Percentiles rank a stretch among this genome's conserved stretches.
These are phyloP conservation scores for Rutpela maculata DNA, from an alignment of 2,888 invertebrate species.

Conservation along the genomic window DNA sequence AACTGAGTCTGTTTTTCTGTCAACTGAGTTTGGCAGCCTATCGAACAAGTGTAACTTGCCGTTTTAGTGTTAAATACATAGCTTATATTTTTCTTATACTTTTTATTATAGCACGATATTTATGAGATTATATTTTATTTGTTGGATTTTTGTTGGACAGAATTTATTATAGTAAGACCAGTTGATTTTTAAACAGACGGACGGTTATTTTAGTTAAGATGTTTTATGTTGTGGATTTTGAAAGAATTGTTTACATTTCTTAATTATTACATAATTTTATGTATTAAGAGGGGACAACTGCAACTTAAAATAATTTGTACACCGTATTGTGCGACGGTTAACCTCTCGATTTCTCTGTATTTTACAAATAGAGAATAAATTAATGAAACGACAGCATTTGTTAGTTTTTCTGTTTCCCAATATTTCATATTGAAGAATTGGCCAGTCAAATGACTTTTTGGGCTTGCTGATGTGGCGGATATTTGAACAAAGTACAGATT, in stretches of 20 bases:
- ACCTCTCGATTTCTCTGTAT: constrained; percentile 6
- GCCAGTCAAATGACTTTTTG: too few relatives aligned
- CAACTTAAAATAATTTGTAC: too few relatives aligned
- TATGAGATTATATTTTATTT: constrained; percentile 36
- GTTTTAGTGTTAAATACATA: constrained; percentile 33
- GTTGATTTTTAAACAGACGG: constrained; percentile 28
- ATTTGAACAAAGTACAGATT: too few relatives aligned
- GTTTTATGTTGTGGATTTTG: constrained; percentile 14
- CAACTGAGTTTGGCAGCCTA: constrained; percentile 27
- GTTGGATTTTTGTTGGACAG: constrained; percentile 30
- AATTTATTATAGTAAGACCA: constrained; percentile 15
- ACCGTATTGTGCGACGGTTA: too few relatives aligned
- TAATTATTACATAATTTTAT: constrained; percentile 27
- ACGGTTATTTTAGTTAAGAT: constrained; percentile 24
- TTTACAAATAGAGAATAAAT: constrained; percentile 37
- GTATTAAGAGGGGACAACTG: not conserved
- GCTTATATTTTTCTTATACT: constrained; percentile 14
- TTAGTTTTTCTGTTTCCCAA: too few relatives aligned
- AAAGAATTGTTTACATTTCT: constrained; percentile 2
- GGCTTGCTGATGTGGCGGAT: too few relatives aligned
- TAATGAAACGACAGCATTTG: not conserved
- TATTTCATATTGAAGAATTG: too few relatives aligned
- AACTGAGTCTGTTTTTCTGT: constrained; percentile 30
- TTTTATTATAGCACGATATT: constrained; percentile 27
- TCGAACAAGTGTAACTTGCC: constrained; percentile 26